These are phyloP conservation scores for Drosophila putrida DNA, from an alignment of 2,888 invertebrate genomes.

Conservation along the genomic window DNA sequence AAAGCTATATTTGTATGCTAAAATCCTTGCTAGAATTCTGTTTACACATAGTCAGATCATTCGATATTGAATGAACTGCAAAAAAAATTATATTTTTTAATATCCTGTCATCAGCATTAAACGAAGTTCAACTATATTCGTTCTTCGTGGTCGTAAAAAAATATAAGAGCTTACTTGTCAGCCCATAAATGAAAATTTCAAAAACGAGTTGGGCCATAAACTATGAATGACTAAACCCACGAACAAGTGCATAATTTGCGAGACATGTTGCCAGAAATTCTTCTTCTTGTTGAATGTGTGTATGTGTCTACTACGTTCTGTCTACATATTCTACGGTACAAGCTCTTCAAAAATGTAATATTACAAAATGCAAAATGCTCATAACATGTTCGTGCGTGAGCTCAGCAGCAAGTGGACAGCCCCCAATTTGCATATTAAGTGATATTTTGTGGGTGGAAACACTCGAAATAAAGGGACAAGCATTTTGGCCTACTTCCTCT, in stretches of 20 bases:
- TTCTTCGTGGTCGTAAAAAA: constrained; percentile 14
- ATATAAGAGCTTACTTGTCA: constrained; percentile 34
- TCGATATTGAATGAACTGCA: too few relatives aligned
- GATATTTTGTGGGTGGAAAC: constrained; percentile 20
- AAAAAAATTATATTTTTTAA: not conserved
- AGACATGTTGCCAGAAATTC: constrained; percentile 12
- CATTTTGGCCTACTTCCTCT: constrained; percentile 4
- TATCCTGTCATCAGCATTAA: constrained; percentile 46
- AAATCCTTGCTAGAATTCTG: not conserved
- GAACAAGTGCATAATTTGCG: constrained; percentile 5
- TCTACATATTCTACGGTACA: too few relatives aligned
- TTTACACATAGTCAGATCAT: too few relatives aligned
- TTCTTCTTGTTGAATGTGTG: constrained; percentile 2
- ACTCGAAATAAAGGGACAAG: constrained; percentile 18
- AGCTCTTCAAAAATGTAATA: constrained; percentile 30
- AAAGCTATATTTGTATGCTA: not conserved
- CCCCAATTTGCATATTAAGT: constrained; percentile 69
- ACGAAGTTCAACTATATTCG: not conserved
- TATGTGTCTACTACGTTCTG: not conserved
- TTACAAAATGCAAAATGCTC: constrained; percentile 51
- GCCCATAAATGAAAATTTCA: constrained; percentile 28
- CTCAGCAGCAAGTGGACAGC: constrained; percentile 31
- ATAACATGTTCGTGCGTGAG: constrained; percentile 8
- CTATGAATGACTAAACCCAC: constrained; percentile 33
- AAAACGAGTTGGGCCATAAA: constrained; percentile 28